phyloP scores from a whole-genome alignment of 2,797 vertebrate genomes.

The Chrysolophus pictus region DNA sequence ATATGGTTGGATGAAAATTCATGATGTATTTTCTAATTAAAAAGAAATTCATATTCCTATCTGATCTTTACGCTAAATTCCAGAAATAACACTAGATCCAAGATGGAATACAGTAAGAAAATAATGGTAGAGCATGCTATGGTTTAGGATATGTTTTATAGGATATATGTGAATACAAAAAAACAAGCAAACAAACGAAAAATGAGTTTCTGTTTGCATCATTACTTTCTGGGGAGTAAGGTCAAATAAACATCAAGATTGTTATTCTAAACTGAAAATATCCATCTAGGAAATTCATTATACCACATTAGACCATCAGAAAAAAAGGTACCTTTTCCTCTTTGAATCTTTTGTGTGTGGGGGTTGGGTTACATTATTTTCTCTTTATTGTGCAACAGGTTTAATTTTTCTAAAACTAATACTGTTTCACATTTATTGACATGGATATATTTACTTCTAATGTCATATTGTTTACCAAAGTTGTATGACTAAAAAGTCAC shows the following conservation, averaged over 20 bases:
- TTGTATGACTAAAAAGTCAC: not conserved
- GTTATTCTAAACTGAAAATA: not conserved
- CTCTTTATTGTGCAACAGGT: not conserved
- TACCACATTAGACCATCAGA: not conserved
- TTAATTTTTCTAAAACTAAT: not conserved
- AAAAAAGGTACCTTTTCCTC: not conserved
- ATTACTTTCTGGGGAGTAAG: not conserved
- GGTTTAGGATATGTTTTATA: not conserved
- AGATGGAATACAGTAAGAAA: not conserved
- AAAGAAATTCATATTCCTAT: not conserved
- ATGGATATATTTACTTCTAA: not conserved
- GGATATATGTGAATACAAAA: not conserved
- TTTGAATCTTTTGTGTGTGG: not conserved
- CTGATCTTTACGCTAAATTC: not conserved
- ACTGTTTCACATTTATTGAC: not conserved
- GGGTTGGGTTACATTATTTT: not conserved
- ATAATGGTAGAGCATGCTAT: not conserved
- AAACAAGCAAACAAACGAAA: not conserved
- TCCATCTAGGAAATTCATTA: not conserved
- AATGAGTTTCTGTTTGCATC: not conserved
- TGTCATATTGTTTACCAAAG: not conserved
- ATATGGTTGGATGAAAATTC: not conserved
- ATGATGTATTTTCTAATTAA: not conserved
- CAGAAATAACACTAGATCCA: not conserved
- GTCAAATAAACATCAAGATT: not conserved